Base-by-base conservation (phyloP, 1,140 invertebrate species). In the Drosophila pseudoananassae region DNA sequence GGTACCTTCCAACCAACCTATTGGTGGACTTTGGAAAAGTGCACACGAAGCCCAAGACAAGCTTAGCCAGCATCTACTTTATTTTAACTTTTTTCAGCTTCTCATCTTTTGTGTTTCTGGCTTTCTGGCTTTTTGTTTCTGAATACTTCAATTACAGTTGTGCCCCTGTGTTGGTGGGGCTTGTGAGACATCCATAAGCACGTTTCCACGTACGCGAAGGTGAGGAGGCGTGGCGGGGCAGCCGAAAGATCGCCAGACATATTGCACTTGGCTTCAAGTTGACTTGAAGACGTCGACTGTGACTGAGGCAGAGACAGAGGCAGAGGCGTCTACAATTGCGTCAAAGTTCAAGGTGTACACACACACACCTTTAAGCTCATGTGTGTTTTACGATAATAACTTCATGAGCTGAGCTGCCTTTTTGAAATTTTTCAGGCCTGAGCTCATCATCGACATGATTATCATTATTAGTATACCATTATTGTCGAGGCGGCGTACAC, bases 261-360 rank as follows among this genome's bases (percentile, higher is more conserved):
- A 69, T 69, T 69, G 65, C 65, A 69, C 63, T 69, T 68, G 31
- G 57, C 27, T 73, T 59, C 56, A 73, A 71, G 50, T 49, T 71
- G 49, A 71, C 20, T 51, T 14, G 55, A 59, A 66, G 69, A 60
- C 69, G 25, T 5, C 25, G 23, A 25, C 23, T 25, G 23, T 25
- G 23, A 1, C 23, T 1, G 25, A 6, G 25, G 5, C 25, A 1
- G 25, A 27, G 25, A 5, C 25, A 27, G 25, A 27, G 25, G 25
- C 25, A 2, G 25, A 46, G 33, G 29, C 29, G n/a, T n/a, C n/a
- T n/a, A n/a, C n/a, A n/a, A n/a, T n/a, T 78, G 70, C 79, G 75
- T 78, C 80, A 85, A 85, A 85, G 81, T 87, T 85, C 77, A 87
- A 81, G 81, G 82, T 87, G 82, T 81, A 20, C 14, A 47, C 14